Base-by-base conservation (phyloP, 1,140 invertebrate species). In the Caenorhabditis inopinata region DNA sequence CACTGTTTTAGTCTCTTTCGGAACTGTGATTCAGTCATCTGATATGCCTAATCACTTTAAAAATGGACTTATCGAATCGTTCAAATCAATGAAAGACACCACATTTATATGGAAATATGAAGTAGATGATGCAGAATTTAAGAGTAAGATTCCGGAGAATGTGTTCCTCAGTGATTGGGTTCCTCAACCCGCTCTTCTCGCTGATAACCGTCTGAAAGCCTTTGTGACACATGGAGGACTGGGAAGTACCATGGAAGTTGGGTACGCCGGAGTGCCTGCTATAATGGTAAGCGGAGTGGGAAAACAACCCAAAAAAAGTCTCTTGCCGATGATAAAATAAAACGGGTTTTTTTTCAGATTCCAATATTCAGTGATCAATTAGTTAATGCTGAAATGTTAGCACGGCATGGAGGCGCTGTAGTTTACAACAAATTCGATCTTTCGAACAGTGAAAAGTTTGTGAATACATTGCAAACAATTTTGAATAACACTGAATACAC, bases 151-250 rank as follows among this genome's bases (percentile, higher is more conserved):
- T n/a, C n/a, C 58, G 5, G 58, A 68, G 2, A 68, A 68, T 21
- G 58, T 68, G 3, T n/a, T 68, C 2, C n/a, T 68, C 6, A 68
- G 58, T 7, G 38, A 68, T 21, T 68, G 58, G 58, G 32, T 68
- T 5, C 32, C 58, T 3, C 58, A 83, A 29, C 35, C 27, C 7
- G 82, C 80, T 1, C 38, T 83, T 18, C 53, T 83, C 48, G 85
- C 81, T 42, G 85, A 85, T 76, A 62, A 47, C n/a, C 68, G 82
- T 14, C 49, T 82, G 14, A 14, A 16, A 25, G 16, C 81, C 0
- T 85, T 85, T 78, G 81, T 85, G 53, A 86, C 85, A 9, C 85
- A 85, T 45, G 83, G 81, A 58, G 85, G 85, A 12, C 78, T 81
- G 42, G 84, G 84, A 46, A 80, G 85, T 32, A 83, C 74, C 18